Percentiles rank a stretch among this genome's conserved stretches.
Conservation (phyloP, 2,888 invertebrate species). For the Ormyrus nitidulus region DNA sequence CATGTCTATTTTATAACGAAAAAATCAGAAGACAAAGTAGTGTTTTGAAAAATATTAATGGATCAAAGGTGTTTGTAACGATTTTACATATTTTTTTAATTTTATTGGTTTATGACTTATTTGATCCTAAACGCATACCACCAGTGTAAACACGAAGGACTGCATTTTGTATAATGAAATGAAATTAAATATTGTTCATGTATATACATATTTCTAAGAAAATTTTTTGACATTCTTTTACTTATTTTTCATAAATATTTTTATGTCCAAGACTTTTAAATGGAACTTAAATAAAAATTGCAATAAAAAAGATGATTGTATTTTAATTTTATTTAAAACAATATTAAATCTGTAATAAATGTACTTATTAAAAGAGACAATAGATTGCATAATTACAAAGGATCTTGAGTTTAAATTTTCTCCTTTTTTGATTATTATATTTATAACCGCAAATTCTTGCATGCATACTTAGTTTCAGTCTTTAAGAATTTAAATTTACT, state of each 20-base stretch:
- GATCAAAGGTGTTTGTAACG: slow-evolving; percentile 20
- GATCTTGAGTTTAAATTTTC: no score
- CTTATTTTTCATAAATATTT: slow-evolving; percentile 44
- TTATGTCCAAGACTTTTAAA: background rate
- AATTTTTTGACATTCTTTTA: slow-evolving; percentile 44
- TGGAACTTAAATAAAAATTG: background rate
- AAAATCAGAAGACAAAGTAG: slow-evolving; percentile 30
- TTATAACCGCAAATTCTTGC: no score
- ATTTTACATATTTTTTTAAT: slow-evolving; percentile 33
- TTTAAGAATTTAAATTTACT: no score
- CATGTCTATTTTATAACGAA: slow-evolving; percentile 53
- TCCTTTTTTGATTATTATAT: no score
- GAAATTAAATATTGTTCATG: slow-evolving; percentile 35
- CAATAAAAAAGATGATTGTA: background rate
- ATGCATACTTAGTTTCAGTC: no score
- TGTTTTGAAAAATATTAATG: slow-evolving; percentile 35
- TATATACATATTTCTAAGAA: slow-evolving; percentile 47
- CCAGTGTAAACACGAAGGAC: slow-evolving; percentile 43
- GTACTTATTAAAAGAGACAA: no score
- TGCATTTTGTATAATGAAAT: slow-evolving; percentile 48
- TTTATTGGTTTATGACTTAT: slow-evolving; percentile 28
- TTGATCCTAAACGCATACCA: slow-evolving; percentile 33
- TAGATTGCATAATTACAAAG: no score
- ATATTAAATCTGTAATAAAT: background rate
- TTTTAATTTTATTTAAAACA: background rate